phyloP scores from a whole-genome alignment of 2,113 vertebrate genomes.

The Rhabdornis inornatus region DNA sequence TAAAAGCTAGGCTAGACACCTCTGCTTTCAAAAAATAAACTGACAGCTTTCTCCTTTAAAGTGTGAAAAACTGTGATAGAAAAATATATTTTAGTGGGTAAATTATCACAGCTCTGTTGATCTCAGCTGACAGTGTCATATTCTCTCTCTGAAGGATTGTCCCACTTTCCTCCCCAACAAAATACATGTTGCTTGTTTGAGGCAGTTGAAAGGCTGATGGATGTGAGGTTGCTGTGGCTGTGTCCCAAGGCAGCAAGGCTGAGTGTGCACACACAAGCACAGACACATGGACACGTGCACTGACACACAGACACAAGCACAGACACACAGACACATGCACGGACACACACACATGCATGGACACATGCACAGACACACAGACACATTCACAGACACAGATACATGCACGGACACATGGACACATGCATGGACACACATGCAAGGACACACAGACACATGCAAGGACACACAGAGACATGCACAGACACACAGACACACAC shows the following conservation, averaged over 20 bases:
- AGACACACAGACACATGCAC: too few relatives aligned
- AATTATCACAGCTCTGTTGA: background rate
- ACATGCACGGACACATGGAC: too few relatives aligned
- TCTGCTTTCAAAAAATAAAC: background rate
- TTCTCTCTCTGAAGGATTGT: background rate
- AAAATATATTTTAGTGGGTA: background rate
- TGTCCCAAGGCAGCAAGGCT: background rate
- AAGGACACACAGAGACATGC: too few relatives aligned
- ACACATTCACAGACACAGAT: too few relatives aligned
- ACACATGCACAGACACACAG: too few relatives aligned
- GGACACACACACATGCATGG: too few relatives aligned
- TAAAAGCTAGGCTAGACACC: background rate
- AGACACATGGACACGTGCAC: too few relatives aligned
- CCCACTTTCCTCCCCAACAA: background rate
- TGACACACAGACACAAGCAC: too few relatives aligned
- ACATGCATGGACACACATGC: too few relatives aligned
- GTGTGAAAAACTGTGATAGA: background rate
- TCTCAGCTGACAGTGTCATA: background rate
- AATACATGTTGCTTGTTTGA: background rate
- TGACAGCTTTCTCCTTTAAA: background rate
- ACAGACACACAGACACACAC: too few relatives aligned
- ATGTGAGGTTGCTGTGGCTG: background rate
- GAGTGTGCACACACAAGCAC: too few relatives aligned
- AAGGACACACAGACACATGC: too few relatives aligned
- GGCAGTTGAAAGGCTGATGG: background rate